Evolutionary conservation across 2,113 vertebrate species (phyloP), one percentile per base, ranked within the genome.

Genomic region (Panthera leo): DNA sequence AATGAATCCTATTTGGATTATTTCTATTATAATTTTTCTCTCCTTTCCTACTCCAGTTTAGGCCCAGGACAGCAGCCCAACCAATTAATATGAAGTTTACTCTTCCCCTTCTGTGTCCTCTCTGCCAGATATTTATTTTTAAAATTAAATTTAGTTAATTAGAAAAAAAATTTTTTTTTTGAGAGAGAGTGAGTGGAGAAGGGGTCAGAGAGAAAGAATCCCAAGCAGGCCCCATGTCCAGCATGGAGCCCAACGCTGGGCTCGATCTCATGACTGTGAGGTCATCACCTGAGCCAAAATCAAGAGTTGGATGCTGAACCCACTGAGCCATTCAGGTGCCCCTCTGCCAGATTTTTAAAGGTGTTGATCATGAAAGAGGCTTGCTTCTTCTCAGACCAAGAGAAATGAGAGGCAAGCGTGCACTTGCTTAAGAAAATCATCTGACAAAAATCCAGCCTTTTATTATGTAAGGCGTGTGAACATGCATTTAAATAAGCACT

Each of bases 301-400:
- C 58, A 61, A 61, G 58, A 61, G 58, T 61, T 21, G 1, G 58
- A 61, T 61, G 58, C 58, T 61, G 21, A 61, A 61, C 58, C 21
- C 58, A 21, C 58, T 61, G 58, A 61, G 58, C 58, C 58, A 61
- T 21, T 23, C 21, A 23, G 58, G 21, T 23, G 8, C 75, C 88
- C 73, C 15, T 63, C 79, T 91, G 92, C 51, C 94, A n/a, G 61
- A 76, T 68, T 88, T 87, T 86, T 87, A 70, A 39, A 67, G n/a
- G 42, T 67, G 45, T 10, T 68, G 51, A 95, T 39, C 0, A 0
- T 75, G 89, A 89, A 71, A 65, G n/a, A 87, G 63, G 29, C 51
- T 85, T 67, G 16, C 45, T n/a, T 96, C 92, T 87, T 29, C 13
- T 83, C 45, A 75, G 65, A 18, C 58, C 1, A 45, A 82, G 19